Conservation (phyloP, 1,140 invertebrate genomes). For the Hylaeus volcanicus region DNA sequence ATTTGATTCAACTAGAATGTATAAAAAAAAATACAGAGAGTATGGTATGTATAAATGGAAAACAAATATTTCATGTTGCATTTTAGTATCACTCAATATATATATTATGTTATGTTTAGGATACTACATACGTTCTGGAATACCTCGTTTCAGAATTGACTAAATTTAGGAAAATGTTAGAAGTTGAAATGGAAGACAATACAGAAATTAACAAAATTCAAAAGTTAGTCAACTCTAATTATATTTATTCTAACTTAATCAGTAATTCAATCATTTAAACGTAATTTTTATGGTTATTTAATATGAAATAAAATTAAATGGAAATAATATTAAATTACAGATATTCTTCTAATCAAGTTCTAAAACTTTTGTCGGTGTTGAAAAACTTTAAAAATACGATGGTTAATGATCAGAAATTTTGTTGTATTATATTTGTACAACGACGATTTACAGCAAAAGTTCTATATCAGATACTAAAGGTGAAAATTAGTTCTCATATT, state of each 20-base stretch:
- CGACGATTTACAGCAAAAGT: conserved; percentile 89
- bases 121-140: conserved; percentile 44
- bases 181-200: conserved; percentile 66
- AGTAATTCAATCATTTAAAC: conserved; percentile 20
- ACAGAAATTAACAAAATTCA: conserved; percentile 59
- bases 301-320: conserved; percentile 17
- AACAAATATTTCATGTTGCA: conserved; percentile 21
- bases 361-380: conserved; percentile 82
- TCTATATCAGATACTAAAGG: conserved; percentile 87
- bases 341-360: conserved; percentile 83
- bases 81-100: background rate
- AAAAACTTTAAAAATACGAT: conserved; percentile 78
- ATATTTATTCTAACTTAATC: conserved; percentile 26
- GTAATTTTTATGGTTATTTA: background rate
- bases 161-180: conserved; percentile 69
- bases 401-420: conserved; percentile 80
- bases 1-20: conserved; percentile 84
- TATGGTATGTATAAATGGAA: conserved; percentile 55
- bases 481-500: conserved; percentile 68
- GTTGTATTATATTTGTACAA: conserved; percentile 91
- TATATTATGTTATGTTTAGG: conserved; percentile 53
- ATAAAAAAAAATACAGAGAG: conserved; percentile 81
- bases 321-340: conserved; percentile 75
- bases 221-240: conserved; percentile 50
- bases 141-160: conserved; percentile 69